Percentiles rank a stretch among this genome's conserved stretches.
Conservation (phyloP, 2,888 invertebrate species). For the Eremobia ochroleuca region DNA sequence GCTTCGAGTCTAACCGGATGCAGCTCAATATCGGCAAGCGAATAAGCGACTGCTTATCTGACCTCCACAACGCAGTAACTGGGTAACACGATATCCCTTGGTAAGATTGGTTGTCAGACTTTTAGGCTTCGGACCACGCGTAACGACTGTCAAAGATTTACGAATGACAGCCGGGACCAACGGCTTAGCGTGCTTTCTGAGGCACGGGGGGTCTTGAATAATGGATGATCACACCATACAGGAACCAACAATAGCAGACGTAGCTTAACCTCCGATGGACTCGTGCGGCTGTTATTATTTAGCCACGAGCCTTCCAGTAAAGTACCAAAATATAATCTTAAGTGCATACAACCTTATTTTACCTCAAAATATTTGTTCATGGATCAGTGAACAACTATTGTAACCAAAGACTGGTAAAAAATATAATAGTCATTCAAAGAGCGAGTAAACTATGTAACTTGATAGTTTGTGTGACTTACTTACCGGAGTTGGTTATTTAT, state of each 20-base stretch:
- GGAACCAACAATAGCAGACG: background rate
- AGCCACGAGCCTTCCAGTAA: background rate
- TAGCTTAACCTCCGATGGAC: background rate
- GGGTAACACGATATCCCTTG: background rate
- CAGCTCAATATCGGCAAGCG: no score
- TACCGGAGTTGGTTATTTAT: background rate
- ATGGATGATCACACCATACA: background rate
- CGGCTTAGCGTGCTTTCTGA: background rate
- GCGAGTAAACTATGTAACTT: conserved; percentile 37
- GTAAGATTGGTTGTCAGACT: background rate
- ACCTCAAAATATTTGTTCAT: conserved; percentile 11
- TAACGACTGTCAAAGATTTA: background rate
- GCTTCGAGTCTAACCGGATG: background rate
- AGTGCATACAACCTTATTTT: background rate
- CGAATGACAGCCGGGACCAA: background rate
- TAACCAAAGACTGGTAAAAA: conserved; percentile 42
- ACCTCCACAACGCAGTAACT: background rate
- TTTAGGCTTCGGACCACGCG: background rate
- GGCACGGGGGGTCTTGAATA: background rate
- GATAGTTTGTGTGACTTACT: conserved; percentile 2
- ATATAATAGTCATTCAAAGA: conserved; percentile 36
- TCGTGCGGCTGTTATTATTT: background rate
- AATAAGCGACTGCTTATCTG: no score
- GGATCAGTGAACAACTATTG: conserved; percentile 33
- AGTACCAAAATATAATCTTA: background rate